phyloP scores from a whole-genome alignment of 2,113 vertebrate species.

The Anser brachyrhynchus region DNA sequence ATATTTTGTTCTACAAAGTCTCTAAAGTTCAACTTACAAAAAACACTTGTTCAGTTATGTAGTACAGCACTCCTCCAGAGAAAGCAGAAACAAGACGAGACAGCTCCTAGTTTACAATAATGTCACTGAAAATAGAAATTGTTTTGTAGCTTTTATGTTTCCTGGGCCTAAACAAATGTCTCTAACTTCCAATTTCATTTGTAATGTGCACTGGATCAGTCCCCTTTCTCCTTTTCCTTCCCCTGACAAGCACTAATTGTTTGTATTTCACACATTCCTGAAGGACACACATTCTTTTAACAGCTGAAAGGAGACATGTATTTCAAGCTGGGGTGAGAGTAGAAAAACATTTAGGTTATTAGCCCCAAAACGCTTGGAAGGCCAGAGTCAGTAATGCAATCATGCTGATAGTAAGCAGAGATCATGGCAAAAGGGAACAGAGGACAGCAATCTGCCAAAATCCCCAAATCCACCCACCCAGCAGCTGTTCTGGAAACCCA shows the following conservation, averaged over 20 bases:
- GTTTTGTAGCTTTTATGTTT: neutral
- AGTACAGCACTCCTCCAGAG: neutral
- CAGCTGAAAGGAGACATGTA: neutral
- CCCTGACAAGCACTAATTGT: slow-evolving; percentile 2
- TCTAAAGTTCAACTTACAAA: slow-evolving; percentile 14
- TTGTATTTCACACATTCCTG: neutral
- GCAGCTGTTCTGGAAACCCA: neutral
- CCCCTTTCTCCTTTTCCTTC: neutral
- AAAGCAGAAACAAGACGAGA: neutral
- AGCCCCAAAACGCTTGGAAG: neutral
- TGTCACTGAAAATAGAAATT: neutral
- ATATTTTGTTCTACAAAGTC: neutral
- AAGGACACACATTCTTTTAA: neutral
- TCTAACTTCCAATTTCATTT: neutral
- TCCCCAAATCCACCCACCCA: neutral
- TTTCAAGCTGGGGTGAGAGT: neutral
- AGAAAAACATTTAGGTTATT: neutral
- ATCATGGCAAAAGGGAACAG: neutral
- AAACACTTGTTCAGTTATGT: neutral
- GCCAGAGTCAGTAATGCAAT: neutral
- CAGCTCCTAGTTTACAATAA: neutral
- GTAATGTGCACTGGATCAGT: neutral
- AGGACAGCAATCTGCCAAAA: neutral
- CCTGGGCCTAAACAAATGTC: neutral
- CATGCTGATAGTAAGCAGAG: neutral